Evolutionary conservation across 1,140 invertebrate genomes (phyloP).

Genomic region (Panagrolaimus sp.): DNA sequence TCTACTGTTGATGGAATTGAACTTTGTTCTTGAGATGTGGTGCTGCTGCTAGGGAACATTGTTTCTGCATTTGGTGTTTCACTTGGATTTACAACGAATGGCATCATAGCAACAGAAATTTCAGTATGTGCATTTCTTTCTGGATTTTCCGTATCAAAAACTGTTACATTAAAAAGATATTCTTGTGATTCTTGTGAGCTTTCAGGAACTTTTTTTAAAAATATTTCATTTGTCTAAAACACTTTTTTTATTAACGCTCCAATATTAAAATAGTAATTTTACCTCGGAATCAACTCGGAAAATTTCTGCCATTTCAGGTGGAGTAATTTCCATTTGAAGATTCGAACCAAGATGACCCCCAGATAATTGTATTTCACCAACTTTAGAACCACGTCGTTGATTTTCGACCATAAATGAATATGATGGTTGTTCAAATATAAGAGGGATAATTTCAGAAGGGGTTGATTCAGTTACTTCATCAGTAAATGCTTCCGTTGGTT

Average conservation of each 20-base stretch:
- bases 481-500: not conserved
- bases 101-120: not conserved
- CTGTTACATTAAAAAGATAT: not conserved
- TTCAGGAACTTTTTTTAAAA: not conserved
- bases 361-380: not conserved
- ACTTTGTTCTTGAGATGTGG: not conserved
- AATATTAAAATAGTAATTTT: too few relatives aligned
- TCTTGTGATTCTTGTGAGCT: not conserved
- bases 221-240: not conserved
- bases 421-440: not conserved
- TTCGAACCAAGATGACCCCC: not conserved
- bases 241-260: too few relatives aligned
- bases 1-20: not conserved
- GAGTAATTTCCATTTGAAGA: constrained; percentile 10
- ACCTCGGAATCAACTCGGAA: not conserved
- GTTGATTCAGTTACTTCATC: not conserved
- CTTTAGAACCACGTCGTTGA: not conserved
- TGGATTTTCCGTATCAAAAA: not conserved
- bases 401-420: constrained; percentile 3
- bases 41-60: not conserved
- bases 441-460: not conserved
- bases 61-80: not conserved
- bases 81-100: not conserved
- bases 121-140: not conserved
- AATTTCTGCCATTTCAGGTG: not conserved